phyloP scores from a whole-genome alignment of 2,797 vertebrate genomes.

The Artibeus jamaicensis region DNA sequence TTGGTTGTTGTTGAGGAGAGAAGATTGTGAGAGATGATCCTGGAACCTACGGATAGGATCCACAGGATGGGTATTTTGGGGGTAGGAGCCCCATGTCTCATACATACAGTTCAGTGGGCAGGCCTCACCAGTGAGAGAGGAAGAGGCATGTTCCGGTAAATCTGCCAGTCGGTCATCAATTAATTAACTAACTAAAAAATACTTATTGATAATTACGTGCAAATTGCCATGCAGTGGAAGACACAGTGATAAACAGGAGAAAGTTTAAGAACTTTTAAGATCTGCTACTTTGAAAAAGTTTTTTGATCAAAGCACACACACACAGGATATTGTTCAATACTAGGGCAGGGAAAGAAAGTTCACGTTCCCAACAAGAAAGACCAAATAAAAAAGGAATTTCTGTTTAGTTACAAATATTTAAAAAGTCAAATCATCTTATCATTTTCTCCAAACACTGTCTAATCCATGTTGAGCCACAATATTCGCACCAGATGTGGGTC shows the following conservation, averaged over 20 bases:
- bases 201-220: neutral
- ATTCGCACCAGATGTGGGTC: neutral
- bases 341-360: neutral
- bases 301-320: neutral
- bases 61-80: neutral
- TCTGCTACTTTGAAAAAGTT: neutral
- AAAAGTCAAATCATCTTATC: neutral
- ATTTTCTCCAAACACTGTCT: neutral
- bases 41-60: neutral
- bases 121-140: neutral
- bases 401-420: neutral
- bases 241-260: neutral
- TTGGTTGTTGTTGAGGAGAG: neutral
- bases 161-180: neutral
- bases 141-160: neutral
- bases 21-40: neutral
- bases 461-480: fast-evolving
- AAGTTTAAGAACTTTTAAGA: neutral
- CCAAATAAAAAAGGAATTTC: neutral
- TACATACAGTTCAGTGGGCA: neutral
- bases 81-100: neutral
- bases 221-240: neutral
- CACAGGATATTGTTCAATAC: neutral
- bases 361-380: neutral
- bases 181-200: neutral